Evolutionary conservation across 2,888 invertebrate species (phyloP).

Genomic region (Athetis lepigone): DNA sequence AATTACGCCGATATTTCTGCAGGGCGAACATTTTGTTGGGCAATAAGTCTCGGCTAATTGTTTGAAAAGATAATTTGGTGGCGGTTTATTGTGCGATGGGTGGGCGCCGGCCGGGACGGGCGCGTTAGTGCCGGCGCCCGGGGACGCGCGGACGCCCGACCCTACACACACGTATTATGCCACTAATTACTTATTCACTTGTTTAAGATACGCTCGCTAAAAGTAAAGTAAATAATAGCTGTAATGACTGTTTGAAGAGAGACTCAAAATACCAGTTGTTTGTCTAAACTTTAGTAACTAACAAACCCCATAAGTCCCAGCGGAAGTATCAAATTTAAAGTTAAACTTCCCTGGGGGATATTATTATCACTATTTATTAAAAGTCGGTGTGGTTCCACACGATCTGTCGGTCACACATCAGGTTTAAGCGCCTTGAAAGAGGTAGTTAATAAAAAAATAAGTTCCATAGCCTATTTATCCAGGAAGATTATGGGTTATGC

Average conservation of each 20-base stretch:
- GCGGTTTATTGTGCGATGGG: constrained; percentile 83
- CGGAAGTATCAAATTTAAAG: background rate
- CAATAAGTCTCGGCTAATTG: constrained; percentile 85
- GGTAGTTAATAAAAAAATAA: no score
- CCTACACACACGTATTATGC: constrained; percentile 79
- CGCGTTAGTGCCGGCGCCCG: constrained; percentile 78
- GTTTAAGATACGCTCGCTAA: constrained; percentile 46
- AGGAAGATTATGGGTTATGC: no score
- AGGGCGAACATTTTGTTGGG: constrained; percentile 70
- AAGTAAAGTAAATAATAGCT: constrained; percentile 47
- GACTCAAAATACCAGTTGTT: constrained; percentile 10
- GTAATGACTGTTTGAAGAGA: constrained; percentile 19
- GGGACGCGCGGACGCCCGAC: constrained; percentile 59
- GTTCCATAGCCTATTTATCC: no score
- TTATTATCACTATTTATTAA: no score
- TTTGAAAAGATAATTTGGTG: constrained; percentile 87
- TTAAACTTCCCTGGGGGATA: no score
- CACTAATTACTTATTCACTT: constrained; percentile 79
- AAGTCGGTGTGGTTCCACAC: no score
- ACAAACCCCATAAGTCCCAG: background rate
- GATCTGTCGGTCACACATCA: no score
- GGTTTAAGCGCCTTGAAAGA: no score
- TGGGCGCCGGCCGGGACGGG: constrained; percentile 74
- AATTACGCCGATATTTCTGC: constrained; percentile 68
- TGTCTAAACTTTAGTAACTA: constrained; percentile 19